Evolutionary conservation across 2,888 invertebrate species (phyloP).

Genomic region (Drosophila niveifrons): DNA sequence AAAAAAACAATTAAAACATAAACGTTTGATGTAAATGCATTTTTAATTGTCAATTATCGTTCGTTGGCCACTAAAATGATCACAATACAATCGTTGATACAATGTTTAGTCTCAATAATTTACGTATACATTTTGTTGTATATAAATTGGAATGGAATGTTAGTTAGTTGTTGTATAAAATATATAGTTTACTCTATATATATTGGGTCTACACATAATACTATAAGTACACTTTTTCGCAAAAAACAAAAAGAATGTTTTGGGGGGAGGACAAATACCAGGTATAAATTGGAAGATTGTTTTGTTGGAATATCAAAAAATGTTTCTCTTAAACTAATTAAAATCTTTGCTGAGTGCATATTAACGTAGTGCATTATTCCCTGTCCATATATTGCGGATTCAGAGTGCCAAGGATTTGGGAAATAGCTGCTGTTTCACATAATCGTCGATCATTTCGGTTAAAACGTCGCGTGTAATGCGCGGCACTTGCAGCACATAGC

Average conservation of each 20-base stretch:
- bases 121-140: constrained; percentile 50
- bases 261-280: constrained; percentile 44
- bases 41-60: constrained; percentile 65
- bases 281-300: constrained; percentile 60
- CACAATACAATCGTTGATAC: constrained; percentile 57
- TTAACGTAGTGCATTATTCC: constrained; percentile 64
- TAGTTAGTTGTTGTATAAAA: constrained; percentile 41
- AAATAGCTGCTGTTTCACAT: constrained; percentile 92
- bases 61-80: constrained; percentile 74
- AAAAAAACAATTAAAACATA: constrained; percentile 28
- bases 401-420: constrained; percentile 90
- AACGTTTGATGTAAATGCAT: constrained; percentile 53
- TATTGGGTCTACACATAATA: constrained; percentile 71
- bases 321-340: constrained; percentile 56
- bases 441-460: constrained; percentile 92
- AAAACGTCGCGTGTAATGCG: constrained; percentile 88
- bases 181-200: constrained; percentile 22
- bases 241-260: constrained; percentile 10
- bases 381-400: constrained; percentile 61
- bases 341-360: constrained; percentile 54
- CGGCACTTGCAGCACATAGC: constrained; percentile 88
- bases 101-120: constrained; percentile 51
- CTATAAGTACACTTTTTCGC: constrained; percentile 83
- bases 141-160: constrained; percentile 62
- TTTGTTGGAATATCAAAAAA: constrained; percentile 33